Base-by-base conservation (phyloP, 2,888 invertebrate genomes). In the Drosophila mercatorum region DNA sequence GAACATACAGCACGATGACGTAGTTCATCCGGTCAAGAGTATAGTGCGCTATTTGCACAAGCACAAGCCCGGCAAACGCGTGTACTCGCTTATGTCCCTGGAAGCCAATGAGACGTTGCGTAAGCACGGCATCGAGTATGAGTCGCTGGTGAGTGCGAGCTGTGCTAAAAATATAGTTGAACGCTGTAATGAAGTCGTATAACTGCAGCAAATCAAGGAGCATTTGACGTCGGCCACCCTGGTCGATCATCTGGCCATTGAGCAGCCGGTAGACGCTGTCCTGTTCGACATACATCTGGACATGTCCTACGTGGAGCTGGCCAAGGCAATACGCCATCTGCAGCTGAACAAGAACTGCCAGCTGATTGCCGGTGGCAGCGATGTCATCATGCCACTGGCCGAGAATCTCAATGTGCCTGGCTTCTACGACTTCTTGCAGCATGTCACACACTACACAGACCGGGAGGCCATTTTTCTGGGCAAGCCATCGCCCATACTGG, bases 31-130 rank as follows among this genome's bases (percentile, higher is more conserved):
- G 0, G 91, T 92, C 0, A 89, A 92, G 52, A 92, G 93, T 2
- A 92, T 94, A 43, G 85, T 92, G 5, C 91, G 92, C 72, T 93
- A 94, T 77, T 86, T 94, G 51, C 93, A 93, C 61, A 92, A 91
- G 49, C 86, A 92, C 4, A 91, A 93, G 28, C 94, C 94, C 44
- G 78, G 92, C 0, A 93, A 92, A 34, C 91, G 93, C 58, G 91
- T 93, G 2, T 94, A 89, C 63, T 91, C 93, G 0, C 84, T 94
- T 5, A 93, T 92, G 40, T 88, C 92, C 7, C 28, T 80, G 11
- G 62, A 81, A 11, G 92, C 93, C 7, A 90, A 91, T 44, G 76
- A 92, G 46, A 81, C 89, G 57, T 84, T 94, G 34, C 77, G 71
- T 47, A 88, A 93, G 12, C 89, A 90, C 36, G 94, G 94, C n/a